Percentiles rank a stretch among this genome's conserved stretches.
Evolutionary conservation across 2,888 invertebrate species (phyloP).

Genomic region (Brachyptera risi): DNA sequence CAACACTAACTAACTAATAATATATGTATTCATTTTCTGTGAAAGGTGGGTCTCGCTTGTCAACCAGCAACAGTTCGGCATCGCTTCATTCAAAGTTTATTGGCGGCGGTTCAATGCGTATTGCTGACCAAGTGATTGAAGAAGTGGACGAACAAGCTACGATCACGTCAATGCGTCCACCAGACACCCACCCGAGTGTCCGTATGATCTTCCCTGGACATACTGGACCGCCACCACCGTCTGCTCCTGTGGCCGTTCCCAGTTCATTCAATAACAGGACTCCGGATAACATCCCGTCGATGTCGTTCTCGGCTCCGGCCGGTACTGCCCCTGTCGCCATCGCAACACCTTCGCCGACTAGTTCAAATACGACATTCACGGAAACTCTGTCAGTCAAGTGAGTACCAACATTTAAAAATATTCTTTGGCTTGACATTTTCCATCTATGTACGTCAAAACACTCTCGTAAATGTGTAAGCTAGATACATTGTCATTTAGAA

Average conservation of each 20-base stretch:
- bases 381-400: slow-evolving; percentile 35
- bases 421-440: too few species aligned
- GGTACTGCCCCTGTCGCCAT: slow-evolving; percentile 28
- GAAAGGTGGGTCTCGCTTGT: slow-evolving; percentile 12
- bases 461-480: too few species aligned
- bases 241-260: slow-evolving; percentile 63
- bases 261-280: slow-evolving; percentile 24
- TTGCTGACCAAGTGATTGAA: slow-evolving; percentile 68
- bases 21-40: too few species aligned
- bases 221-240: slow-evolving; percentile 53
- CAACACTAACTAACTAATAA: too few species aligned
- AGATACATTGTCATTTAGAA: too few species aligned
- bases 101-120: slow-evolving; percentile 54
- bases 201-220: slow-evolving; percentile 35
- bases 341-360: slow-evolving; percentile 34
- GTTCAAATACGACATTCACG: slow-evolving; percentile 33
- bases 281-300: slow-evolving; percentile 9
- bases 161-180: slow-evolving; percentile 63
- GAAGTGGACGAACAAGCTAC: slow-evolving; percentile 73
- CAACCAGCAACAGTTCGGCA: slow-evolving; percentile 34
- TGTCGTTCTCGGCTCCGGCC: slow-evolving; percentile 34
- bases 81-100: slow-evolving; percentile 32
- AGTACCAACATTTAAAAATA: too few species aligned
- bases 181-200: slow-evolving; percentile 33
- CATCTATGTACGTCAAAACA: too few species aligned